Percentiles rank a stretch among this genome's conserved stretches.
These are phyloP conservation scores for Rhagonycha fulva DNA, from an alignment of 2,888 invertebrate genomes.

Conservation along the genomic window DNA sequence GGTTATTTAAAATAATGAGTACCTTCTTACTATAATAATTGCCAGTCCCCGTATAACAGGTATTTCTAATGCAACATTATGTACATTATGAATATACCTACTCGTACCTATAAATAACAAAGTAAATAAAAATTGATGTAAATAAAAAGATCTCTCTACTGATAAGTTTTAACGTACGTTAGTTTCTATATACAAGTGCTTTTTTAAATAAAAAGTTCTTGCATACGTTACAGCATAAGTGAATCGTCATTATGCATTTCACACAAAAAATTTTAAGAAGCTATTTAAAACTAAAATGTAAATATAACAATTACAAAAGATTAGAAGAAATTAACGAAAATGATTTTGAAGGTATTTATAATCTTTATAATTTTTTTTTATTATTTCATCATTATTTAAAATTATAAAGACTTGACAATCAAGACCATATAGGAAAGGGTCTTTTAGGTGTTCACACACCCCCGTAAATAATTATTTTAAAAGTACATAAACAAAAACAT, in stretches of 20 bases:
- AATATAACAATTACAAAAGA: constrained; percentile 1
- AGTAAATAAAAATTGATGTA: neutral
- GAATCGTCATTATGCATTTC: neutral
- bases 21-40: too few species aligned
- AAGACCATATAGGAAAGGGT: too few species aligned
- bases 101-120: neutral
- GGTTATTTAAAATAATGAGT: too few species aligned
- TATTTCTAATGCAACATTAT: neutral
- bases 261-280: neutral
- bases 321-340: neutral
- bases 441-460: too few species aligned
- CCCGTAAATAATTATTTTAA: too few species aligned
- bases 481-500: too few species aligned
- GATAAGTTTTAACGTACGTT: neutral
- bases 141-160: neutral
- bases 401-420: too few species aligned
- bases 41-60: neutral
- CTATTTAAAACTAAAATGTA: constrained; percentile 1
- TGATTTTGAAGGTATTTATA: neutral
- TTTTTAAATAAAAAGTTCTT: neutral
- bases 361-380: too few species aligned
- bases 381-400: too few species aligned
- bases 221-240: neutral
- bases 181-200: neutral
- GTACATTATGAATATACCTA: neutral